Base-by-base conservation (phyloP, 2,113 vertebrate species). In the Glareola pratincola region DNA sequence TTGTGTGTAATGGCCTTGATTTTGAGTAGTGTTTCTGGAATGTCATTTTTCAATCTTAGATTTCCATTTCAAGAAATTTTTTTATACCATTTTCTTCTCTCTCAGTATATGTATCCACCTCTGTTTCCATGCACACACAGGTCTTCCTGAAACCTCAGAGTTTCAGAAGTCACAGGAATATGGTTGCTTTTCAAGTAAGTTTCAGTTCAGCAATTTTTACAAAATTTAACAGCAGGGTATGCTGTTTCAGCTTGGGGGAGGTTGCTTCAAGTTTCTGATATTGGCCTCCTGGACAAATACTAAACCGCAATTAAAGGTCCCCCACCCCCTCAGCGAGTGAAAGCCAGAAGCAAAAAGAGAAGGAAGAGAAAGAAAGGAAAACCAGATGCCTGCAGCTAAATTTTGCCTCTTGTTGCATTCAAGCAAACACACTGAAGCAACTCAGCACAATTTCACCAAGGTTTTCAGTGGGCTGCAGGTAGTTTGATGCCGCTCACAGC, bases 121-220 rank as follows among this genome's bases (percentile, higher is more conserved):
- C 30, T 68, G 19, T 21, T 78, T 67, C 53, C 41, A 37, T 1
- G 2, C 4, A 5, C 39, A 50, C 1, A 0, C 15, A 78, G 0
- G 3, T 27, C 11, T 62, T 89, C 47, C 50, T 63, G 72, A 86
- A 95, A 86, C 5, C 17, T 14, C 29, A 9, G 37, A 22, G 4
- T 34, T 84, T 57, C 36, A 67, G 51, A 91, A 71, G 30, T 11
- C 30, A 15, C 9, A 67, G 22, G 15, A 80, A 54, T 62, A 50
- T 10, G 9, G 19, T 13, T 93, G 43, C 8, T 94, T 85, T 72
- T 75, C 60, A 39, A 43, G 14, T n/a, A 90, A 85, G 21, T 81
- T 93, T 75, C 53, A 47, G 48, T 47, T 85, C 56, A 43, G 10
- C 14, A 62, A 74, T 23, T 73, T 92, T 12, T 60, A 23, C 23